Base-by-base conservation (phyloP, 2,797 vertebrate species). In the Rhabdomys pumilio region DNA sequence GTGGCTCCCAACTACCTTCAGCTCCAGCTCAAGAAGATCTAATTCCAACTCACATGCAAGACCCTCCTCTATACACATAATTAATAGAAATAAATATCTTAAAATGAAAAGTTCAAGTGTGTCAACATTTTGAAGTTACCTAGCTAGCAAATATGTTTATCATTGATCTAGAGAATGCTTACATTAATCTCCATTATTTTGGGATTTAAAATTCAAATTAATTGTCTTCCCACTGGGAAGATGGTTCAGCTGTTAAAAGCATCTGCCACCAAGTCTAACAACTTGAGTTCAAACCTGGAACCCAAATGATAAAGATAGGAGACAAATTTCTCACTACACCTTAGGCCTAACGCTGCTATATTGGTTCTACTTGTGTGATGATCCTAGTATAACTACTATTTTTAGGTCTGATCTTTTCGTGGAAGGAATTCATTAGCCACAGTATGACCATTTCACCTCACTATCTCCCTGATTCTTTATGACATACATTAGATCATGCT, bases 181-280 rank as follows among this genome's bases (percentile, higher is more conserved):
- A 55, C 67, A 88, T 83, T 90, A 83, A 69, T 69, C 29, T 59
- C 15, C 10, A 82, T 88, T 79, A 6, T 41, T 29, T 75, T 92
- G 86, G 44, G 55, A 19, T 79, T 89, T 89, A 10, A 95, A 86
- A 63, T 90, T 96, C 91, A 61, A 85, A 93, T 65, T 82, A 22
- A 91, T 9, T 31, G 57, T 67, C 34, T 31, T 93, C 13, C 2
- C 12, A 5, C 59, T 6, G 38, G 29, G 9, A 0, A 65, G 15
- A 84, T 61, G 38, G 47, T 11, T 63, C 24, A 47, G 26, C 41
- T 84, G 41, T 15, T 77, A 53, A 57, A 41, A 47, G 26, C 6
- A 67, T 34, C 65, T 67, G 31, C 65, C 63, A 65, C 63, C 6
- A 67, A 67, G 65, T 67, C 65, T 67, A 38, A 38, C 2, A 72